These are phyloP conservation scores for Sebastes fasciatus DNA, from an alignment of 2,113 vertebrate genomes.

Conservation along the genomic window DNA sequence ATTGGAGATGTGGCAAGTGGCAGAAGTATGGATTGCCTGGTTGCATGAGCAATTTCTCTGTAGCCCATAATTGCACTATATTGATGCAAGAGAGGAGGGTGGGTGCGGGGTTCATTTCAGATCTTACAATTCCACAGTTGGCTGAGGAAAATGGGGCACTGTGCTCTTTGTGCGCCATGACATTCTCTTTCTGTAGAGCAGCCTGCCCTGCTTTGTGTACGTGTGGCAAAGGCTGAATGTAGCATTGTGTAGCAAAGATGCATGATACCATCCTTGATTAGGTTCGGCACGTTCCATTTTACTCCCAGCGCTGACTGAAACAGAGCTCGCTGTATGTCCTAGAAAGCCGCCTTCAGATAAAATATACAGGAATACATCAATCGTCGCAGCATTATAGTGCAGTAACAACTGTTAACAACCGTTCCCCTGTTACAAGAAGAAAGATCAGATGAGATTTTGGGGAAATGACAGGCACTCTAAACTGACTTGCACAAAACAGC, in stretches of 20 bases:
- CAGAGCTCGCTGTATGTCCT: neutral
- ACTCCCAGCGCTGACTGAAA: conserved; percentile 33
- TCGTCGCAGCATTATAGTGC: neutral
- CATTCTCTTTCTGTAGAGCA: conserved; percentile 65
- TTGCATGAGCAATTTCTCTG: conserved; percentile 78
- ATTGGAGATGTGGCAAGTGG: conserved; percentile 73
- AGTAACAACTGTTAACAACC: conserved; percentile 44
- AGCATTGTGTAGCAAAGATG: conserved; percentile 45
- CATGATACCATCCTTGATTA: conserved; percentile 54
- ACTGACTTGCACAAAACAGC: conserved; percentile 28
- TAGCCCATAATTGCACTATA: conserved; percentile 79
- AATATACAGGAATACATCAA: conserved; percentile 36
- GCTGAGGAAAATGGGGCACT: conserved; percentile 70
- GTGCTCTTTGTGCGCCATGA: conserved; percentile 73
- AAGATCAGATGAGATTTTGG: conserved; percentile 44
- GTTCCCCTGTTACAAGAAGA: conserved; percentile 25
- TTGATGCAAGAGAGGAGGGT: conserved; percentile 70
- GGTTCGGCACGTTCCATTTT: conserved; percentile 41
- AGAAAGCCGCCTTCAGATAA: conserved; percentile 18
- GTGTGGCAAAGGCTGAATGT: conserved; percentile 57
- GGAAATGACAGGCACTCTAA: conserved; percentile 35
- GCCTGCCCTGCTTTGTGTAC: conserved; percentile 59
- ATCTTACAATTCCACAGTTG: conserved; percentile 69
- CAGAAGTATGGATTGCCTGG: conserved; percentile 77
- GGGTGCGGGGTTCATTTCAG: conserved; percentile 54